Evolutionary conservation across 2,888 invertebrate species (phyloP), one percentile per base, ranked within the genome.

Genomic region (Ichneumoninae sp.): DNA sequence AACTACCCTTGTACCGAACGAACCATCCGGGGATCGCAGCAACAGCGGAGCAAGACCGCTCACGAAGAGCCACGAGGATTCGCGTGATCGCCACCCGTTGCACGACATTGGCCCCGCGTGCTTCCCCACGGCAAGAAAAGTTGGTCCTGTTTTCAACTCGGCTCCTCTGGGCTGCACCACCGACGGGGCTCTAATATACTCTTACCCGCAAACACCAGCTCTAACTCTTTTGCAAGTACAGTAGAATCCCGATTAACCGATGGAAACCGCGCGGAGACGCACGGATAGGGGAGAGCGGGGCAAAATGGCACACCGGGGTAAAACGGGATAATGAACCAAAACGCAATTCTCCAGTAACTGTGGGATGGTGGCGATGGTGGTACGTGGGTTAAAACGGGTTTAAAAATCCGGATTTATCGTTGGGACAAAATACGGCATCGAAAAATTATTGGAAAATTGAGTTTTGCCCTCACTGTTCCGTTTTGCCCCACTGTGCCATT

Each of bases 51-150:
- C 50, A 70, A 52, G 74, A n/a, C 44, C 65, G 75, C 40, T 60
- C 73, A 66, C 73, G 70, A 4, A 74, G 81, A 77, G 70, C 73
- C 85, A 78, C 54, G 69, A 60, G 73, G 69, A 83, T 36, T 91
- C 84, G 91, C 91, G 88, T 91, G 91, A 87, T 88, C 76, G 63
- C 54, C 33, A 82, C 69, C 75, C 83, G 85, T 88, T 82, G 88
- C 88, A 88, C 87, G 91, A 89, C 88, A 90, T 76, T 85, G 79
- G 85, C 84, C 79, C 83, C 78, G 84, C 81, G 70, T 70, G 78
- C 36, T 79, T 19, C 40, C 47, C 26, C 71, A 66, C 19, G 47
- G 57, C 50, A 33, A 50, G 57, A 70, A 77, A 81, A 76, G 44
- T 82, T 82, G 69, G 54, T 69, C 40, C 52, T 50, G 77, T 54